phyloP scores from a whole-genome alignment of 1,140 invertebrate species.

The Pissodes strobi region DNA sequence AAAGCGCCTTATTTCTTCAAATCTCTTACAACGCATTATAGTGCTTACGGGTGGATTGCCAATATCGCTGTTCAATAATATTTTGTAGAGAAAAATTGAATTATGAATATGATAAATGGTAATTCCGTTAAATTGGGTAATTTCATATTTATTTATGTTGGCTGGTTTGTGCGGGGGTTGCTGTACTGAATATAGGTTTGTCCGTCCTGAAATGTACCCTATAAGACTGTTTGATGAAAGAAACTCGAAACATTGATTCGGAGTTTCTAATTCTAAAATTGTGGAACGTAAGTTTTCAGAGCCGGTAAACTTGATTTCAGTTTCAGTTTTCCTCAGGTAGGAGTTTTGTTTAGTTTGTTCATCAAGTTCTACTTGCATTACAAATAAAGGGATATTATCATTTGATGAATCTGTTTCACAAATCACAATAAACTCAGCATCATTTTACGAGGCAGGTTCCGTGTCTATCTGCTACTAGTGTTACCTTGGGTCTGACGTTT shows the following conservation, averaged over 20 bases:
- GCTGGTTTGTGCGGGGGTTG: conserved; percentile 15
- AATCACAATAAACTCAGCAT: too few relatives aligned
- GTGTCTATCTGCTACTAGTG: too few relatives aligned
- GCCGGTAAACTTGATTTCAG: not conserved
- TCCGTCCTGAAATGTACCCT: conserved; percentile 10
- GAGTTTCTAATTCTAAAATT: conserved; percentile 5
- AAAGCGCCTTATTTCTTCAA: conserved; percentile 44
- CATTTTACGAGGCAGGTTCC: too few relatives aligned
- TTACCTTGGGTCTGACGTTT: too few relatives aligned
- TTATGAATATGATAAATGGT: conserved; percentile 20
- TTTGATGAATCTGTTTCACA: too few relatives aligned
- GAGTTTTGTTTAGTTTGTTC: too few relatives aligned
- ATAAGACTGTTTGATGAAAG: conserved; percentile 14
- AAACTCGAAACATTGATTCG: conserved; percentile 8
- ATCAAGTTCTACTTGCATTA: too few relatives aligned
- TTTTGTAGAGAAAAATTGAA: conserved; percentile 19
- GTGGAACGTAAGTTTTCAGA: not conserved
- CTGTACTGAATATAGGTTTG: conserved; percentile 19
- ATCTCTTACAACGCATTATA: conserved; percentile 41
- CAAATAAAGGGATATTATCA: too few relatives aligned
- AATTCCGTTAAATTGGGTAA: conserved; percentile 25
- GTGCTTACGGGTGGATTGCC: conserved; percentile 20
- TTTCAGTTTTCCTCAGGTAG: conserved; percentile 1
- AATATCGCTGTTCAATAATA: conserved; percentile 14
- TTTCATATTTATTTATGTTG: conserved; percentile 17